These are phyloP conservation scores for Chionis minor DNA, from an alignment of 2,113 vertebrate genomes.

Conservation along the genomic window DNA sequence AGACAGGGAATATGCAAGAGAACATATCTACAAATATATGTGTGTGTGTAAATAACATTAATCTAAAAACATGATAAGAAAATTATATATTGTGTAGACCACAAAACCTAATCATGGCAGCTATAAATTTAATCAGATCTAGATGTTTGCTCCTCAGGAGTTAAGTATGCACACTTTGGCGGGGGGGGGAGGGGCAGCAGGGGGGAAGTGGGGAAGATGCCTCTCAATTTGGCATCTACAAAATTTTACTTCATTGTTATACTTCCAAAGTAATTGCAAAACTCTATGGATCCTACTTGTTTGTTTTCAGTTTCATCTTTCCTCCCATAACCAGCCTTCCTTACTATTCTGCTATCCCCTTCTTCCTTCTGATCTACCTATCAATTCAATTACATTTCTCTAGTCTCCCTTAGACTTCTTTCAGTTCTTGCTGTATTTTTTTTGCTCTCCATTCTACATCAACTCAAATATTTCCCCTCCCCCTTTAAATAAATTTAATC, in stretches of 20 bases:
- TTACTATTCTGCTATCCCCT: not conserved
- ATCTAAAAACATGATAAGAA: not conserved
- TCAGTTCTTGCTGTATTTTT: not conserved
- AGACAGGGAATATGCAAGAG: not conserved
- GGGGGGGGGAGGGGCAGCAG: not conserved
- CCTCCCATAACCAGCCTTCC: not conserved
- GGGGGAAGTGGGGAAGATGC: too few species aligned
- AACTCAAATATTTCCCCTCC: not conserved
- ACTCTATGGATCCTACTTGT: not conserved
- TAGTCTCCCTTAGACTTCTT: not conserved
- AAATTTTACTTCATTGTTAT: not conserved
- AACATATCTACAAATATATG: not conserved
- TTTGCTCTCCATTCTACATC: not conserved
- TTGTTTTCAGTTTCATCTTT: not conserved
- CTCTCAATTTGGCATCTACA: not conserved
- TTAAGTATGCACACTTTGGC: not conserved
- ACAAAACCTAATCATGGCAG: not conserved
- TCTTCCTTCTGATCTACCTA: not conserved
- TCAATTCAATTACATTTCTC: not conserved
- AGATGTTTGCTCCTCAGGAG: not conserved
- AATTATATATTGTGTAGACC: not conserved
- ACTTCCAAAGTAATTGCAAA: not conserved
- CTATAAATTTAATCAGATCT: not conserved
- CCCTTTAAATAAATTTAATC: not conserved
- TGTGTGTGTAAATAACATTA: not conserved